These are phyloP conservation scores for Elaeidobius kamerunicus DNA, from an alignment of 2,888 invertebrate genomes.

Conservation along the genomic window DNA sequence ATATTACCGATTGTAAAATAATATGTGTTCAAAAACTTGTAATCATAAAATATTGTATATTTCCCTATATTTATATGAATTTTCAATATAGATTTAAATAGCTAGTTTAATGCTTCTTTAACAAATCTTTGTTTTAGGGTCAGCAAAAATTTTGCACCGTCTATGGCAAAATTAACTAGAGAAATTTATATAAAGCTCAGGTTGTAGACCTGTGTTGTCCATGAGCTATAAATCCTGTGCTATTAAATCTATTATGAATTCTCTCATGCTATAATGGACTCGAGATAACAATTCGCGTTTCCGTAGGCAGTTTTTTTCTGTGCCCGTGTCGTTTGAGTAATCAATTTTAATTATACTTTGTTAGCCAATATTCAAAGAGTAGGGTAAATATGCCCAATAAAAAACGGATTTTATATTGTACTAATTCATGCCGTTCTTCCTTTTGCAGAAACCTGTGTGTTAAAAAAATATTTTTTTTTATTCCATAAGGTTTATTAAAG, in stretches of 20 bases:
- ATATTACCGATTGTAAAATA: too few relatives aligned
- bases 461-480: constrained; percentile 11
- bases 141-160: background rate
- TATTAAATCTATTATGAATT: constrained; percentile 28
- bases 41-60: too few relatives aligned
- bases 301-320: constrained; percentile 25
- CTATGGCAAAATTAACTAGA: constrained; percentile 2
- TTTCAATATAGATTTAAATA: too few relatives aligned
- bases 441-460: constrained; percentile 8
- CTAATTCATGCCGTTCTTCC: constrained; percentile 16
- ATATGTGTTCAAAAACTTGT: too few relatives aligned
- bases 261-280: constrained; percentile 28
- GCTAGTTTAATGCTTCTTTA: too few relatives aligned
- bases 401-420: constrained; percentile 21
- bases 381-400: constrained; percentile 22
- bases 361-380: constrained; percentile 26
- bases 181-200: constrained; percentile 29
- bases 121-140: too few relatives aligned
- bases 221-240: constrained; percentile 43
- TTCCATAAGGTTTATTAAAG: too few relatives aligned
- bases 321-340: constrained; percentile 28
- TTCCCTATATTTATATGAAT: too few relatives aligned
- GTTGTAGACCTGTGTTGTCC: constrained; percentile 44
- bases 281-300: constrained; percentile 28
- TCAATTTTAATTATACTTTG: constrained; percentile 29